Conservation (phyloP, 2,113 vertebrate species). For the Setophaga kirtlandii region DNA sequence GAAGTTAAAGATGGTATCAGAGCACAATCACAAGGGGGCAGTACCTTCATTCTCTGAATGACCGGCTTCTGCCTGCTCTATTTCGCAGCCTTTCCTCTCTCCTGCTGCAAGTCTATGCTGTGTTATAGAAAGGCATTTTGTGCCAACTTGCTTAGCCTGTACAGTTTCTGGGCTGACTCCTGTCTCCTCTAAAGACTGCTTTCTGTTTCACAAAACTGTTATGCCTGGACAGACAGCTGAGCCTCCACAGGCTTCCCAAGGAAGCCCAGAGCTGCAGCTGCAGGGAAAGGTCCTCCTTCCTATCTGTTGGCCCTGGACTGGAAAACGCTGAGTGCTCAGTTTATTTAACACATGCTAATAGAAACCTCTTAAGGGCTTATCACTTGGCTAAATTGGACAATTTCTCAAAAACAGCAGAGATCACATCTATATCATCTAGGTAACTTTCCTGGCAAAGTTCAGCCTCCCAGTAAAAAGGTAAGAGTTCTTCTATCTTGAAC, state of each 20-base stretch:
- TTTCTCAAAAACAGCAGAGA: background rate
- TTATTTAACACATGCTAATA: background rate
- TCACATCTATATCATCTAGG: background rate
- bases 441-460: background rate
- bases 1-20: slow-evolving; percentile 10
- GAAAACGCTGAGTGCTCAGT: background rate
- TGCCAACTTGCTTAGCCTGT: background rate
- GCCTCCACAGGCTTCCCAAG: background rate
- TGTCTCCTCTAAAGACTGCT: background rate
- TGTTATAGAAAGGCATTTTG: background rate
- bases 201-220: background rate
- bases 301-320: background rate
- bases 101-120: background rate
- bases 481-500: background rate
- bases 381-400: background rate
- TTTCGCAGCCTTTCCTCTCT: background rate
- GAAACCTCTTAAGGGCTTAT: background rate
- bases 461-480: background rate
- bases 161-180: background rate
- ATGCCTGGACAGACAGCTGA: background rate
- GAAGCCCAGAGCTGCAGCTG: background rate
- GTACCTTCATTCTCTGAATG: slow-evolving; percentile 33
- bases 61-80: background rate
- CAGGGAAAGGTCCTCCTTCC: background rate
- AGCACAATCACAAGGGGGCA: slow-evolving; percentile 53